phyloP scores from a whole-genome alignment of 2,113 vertebrate genomes.

The Cyphomyrus discorhynchus region DNA sequence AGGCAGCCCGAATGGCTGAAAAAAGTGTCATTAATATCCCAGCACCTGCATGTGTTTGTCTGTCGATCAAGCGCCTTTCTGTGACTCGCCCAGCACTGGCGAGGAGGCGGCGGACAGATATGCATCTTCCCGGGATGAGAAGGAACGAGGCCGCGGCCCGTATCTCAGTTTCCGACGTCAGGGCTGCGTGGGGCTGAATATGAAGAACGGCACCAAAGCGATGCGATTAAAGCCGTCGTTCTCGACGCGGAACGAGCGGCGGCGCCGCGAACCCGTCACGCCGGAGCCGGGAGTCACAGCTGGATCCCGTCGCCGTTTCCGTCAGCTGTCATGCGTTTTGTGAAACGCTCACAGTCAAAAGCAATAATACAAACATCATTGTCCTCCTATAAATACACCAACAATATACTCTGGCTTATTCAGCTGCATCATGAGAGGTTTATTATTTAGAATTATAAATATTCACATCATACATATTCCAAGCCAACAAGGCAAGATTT shows the following conservation, averaged over 20 bases:
- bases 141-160: not conserved
- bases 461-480: not conserved
- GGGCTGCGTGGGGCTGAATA: not conserved
- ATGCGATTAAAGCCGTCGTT: not conserved
- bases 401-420: not conserved
- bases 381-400: not conserved
- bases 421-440: not conserved
- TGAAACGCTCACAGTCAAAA: not conserved
- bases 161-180: not conserved
- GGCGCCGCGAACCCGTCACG: not conserved
- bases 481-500: not conserved
- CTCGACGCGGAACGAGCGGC: no score
- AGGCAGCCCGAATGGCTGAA: constrained; percentile 15
- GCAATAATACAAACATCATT: not conserved
- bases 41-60: not conserved
- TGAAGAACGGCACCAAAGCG: not conserved
- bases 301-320: not conserved
- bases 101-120: not conserved
- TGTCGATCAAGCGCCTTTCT: not conserved
- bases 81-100: not conserved
- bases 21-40: constrained; percentile 12
- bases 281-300: no score
- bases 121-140: not conserved
- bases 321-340: not conserved
- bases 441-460: not conserved